Base-by-base conservation (phyloP, 2,888 invertebrate species). In the Calephelis perditalis region DNA sequence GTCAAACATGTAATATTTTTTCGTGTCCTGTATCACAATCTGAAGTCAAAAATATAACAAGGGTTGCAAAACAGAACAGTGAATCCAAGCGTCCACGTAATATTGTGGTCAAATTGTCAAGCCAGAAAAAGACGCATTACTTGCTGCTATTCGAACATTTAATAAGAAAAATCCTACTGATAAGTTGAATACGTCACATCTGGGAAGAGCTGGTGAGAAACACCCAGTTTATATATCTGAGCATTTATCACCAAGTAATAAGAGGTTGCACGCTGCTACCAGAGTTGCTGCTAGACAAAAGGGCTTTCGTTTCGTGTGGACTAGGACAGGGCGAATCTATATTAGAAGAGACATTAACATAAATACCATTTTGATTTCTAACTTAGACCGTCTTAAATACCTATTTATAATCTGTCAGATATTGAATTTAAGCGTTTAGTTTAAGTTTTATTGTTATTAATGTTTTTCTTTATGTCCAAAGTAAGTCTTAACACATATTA, bases 1-100 rank as follows among this genome's bases (percentile, higher is more conserved):
- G 60, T 9, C 65, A 67, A 55, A 56, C 66, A 36, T 62, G 62
- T 11, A 47, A 56, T 40, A 57, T 55, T 12, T 62, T 64, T 26
- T 59, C 62, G 7, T 67, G 61, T 45, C 62, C 63, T 43, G 15
- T 67, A 4, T 46, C 56, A 1, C 65, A 26, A 26, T 26, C 26
- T 26, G 4, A 26, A 26, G 26, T 26, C 26, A 26, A 26, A 26
- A 26, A 26, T 52, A 66, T 65, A 26, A 61, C 63, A 11, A 62
- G 62, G 37, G 65, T 63, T 56, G 62, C 62, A 4, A 65, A 67
- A 59, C 26, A 62, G 1, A 64, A 65, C 26, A 56, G 43, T 6
- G 47, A 56, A 12, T 62, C 60, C 45, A 12, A 49, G 37, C 63
- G 66, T 5, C 66, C 66, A 1, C 52, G 64, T 7, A 65, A 62